Evolutionary conservation across 1,140 invertebrate species (phyloP), one percentile per base, ranked within the genome.

Genomic region (Archegozetes longisetosus): DNA sequence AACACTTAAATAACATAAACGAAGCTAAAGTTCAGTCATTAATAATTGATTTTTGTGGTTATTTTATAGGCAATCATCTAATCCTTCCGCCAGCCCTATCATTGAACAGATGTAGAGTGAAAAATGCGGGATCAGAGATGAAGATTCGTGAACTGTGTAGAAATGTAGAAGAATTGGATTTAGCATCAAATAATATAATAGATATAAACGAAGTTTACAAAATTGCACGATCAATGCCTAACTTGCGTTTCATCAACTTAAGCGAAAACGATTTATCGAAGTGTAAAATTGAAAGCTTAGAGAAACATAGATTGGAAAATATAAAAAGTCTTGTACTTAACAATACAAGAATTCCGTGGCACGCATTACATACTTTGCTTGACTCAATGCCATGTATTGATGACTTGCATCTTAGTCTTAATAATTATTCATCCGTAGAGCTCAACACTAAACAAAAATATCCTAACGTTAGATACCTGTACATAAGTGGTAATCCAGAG

Each of bases 151-250:
- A 82, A 60, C 86, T 89, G 71, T 93, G 88, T 70, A 79, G 81
- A 48, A 80, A 83, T 63, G 88, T 93, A 1, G 81, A 85, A 65
- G 88, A 93, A 73, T 75, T 94, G 50, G 89, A 93, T 70, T 75
- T 94, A 50, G 88, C 88, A 13, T 86, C 89, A 68, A 94, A 94
- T 72, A 84, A 84, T 68, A 74, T 94, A 6, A 80, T 79, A 51
- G 79, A 86, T 66, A 90, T 88, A 85, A 75, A 79, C 63, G 87
- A 93, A 76, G 83, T 93, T 4, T 84, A 90, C 67, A 82, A 80
- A 53, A 88, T 92, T 63, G 70, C 92, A 53, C 78, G 84, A 67
- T 81, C 86, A 67, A 88, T 90, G 78, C 88, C 88, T 3, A 80
- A 82, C 64, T 79, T 93, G 47, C 82, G 85, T 67, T 92, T 92